Percentiles rank a stretch among this genome's conserved stretches.
phyloP scores from a whole-genome alignment of 2,888 invertebrate species.

The Ceraclea dissimilis region DNA sequence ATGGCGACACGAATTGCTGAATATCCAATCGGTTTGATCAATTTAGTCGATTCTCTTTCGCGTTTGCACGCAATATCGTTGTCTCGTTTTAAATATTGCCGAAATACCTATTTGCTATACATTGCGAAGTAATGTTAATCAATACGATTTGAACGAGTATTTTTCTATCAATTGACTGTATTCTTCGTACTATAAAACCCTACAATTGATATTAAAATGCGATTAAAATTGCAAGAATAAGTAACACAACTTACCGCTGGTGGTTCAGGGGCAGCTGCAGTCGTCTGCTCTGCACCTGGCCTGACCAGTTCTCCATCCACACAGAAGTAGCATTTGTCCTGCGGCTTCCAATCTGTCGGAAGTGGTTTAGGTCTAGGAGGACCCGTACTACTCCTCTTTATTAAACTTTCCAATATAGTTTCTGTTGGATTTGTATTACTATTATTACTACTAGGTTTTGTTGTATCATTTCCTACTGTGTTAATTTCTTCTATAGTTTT shows the following conservation, averaged over 20 bases:
- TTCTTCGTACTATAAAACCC: too few relatives aligned
- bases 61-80: too few relatives aligned
- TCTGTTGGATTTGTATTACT: slow-evolving; percentile 33
- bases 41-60: too few relatives aligned
- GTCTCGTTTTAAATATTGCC: too few relatives aligned
- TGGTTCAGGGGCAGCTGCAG: slow-evolving; percentile 39
- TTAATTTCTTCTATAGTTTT: slow-evolving; percentile 49
- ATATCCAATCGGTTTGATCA: too few relatives aligned
- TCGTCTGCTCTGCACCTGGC: slow-evolving; percentile 38
- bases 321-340: slow-evolving; percentile 80
- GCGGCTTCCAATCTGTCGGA: slow-evolving; percentile 71
- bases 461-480: slow-evolving; percentile 31
- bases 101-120: too few relatives aligned
- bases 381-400: slow-evolving; percentile 36
- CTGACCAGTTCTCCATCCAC: slow-evolving; percentile 60
- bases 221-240: too few relatives aligned
- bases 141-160: too few relatives aligned
- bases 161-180: too few relatives aligned
- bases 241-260: slow-evolving; percentile 16
- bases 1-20: too few relatives aligned
- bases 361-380: slow-evolving; percentile 32
- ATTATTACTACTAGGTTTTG: slow-evolving; percentile 8
- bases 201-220: too few relatives aligned
- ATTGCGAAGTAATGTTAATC: too few relatives aligned
- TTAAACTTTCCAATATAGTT: slow-evolving; percentile 48